Evolutionary conservation across 2,797 vertebrate species (phyloP).

Genomic region (Spinibarbus caldwelli): DNA sequence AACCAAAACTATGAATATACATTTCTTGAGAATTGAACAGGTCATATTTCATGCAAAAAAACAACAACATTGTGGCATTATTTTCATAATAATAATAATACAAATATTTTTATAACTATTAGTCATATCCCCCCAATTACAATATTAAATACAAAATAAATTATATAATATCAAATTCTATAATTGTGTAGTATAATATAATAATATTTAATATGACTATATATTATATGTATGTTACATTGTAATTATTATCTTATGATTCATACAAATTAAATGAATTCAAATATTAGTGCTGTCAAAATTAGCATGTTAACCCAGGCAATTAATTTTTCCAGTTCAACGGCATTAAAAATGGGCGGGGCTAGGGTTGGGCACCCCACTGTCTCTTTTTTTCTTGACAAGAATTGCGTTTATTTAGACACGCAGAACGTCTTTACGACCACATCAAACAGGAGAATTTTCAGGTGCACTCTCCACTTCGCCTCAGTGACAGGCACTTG

Average conservation of each 20-base stretch:
- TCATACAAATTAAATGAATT: neutral
- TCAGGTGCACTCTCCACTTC: no score
- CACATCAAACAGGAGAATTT: no score
- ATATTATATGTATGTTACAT: neutral
- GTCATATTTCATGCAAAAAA: neutral
- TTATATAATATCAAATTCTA: neutral
- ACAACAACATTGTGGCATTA: neutral
- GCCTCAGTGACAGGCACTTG: no score
- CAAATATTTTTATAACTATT: neutral
- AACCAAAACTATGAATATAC: neutral
- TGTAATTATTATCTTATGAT: neutral
- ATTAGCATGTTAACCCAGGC: no score
- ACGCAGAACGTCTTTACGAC: no score
- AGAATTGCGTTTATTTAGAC: no score
- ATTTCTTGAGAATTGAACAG: neutral
- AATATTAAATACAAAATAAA: neutral
- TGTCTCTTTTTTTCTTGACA: no score
- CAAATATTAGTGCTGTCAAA: no score
- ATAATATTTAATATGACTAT: neutral
- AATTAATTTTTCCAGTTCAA: no score
- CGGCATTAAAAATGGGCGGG: no score
- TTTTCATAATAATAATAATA: neutral
- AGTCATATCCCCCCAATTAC: neutral
- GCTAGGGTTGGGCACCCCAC: no score
- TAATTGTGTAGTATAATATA: neutral